These are phyloP conservation scores for Micrastur ruficollis DNA, from an alignment of 2,797 vertebrate genomes.

Conservation along the genomic window DNA sequence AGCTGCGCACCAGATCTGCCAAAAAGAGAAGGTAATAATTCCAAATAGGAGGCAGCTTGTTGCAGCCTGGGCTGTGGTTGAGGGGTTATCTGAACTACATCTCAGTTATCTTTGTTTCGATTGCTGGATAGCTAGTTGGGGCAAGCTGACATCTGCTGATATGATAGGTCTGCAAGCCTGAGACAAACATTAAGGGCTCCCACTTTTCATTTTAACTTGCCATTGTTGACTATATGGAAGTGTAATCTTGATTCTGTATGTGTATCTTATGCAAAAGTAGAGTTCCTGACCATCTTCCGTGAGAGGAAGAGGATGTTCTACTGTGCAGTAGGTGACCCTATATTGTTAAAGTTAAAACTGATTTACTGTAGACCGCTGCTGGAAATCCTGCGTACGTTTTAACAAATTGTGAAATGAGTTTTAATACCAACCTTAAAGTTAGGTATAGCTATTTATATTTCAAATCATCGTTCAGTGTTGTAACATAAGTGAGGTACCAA, in stretches of 20 bases:
- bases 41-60: neutral
- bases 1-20: constrained; percentile 85
- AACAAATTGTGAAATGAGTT: neutral
- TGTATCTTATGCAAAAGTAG: neutral
- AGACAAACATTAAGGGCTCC: neutral
- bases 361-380: neutral
- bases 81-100: neutral
- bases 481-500: neutral
- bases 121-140: neutral
- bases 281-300: neutral
- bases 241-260: neutral
- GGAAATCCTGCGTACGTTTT: neutral
- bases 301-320: neutral
- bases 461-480: neutral
- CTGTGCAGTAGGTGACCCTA: neutral
- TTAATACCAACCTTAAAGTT: neutral
- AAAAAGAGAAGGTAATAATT: constrained; percentile 82
- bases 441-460: neutral
- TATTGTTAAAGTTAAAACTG: neutral
- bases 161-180: neutral
- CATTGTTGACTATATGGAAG: neutral
- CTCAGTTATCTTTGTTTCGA: neutral
- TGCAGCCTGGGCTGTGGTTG: neutral
- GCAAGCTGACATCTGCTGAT: neutral
- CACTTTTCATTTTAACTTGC: neutral